These are phyloP conservation scores for Resseliella maxima DNA, from an alignment of 2,888 invertebrate species.

Conservation along the genomic window DNA sequence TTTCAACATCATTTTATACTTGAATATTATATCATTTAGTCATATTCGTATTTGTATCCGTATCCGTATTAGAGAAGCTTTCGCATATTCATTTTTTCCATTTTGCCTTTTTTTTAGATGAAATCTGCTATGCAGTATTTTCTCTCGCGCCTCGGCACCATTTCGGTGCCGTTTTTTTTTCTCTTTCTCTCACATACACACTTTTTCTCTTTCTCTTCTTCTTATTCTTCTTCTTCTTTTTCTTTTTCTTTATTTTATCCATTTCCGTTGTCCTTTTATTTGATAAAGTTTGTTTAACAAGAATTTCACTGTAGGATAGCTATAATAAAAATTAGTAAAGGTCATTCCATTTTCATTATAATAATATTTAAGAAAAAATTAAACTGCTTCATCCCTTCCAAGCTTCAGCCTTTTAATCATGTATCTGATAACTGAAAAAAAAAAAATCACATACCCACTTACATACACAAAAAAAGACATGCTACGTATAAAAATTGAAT, in stretches of 20 bases:
- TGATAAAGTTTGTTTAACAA: background rate
- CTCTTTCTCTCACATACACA: too few relatives aligned
- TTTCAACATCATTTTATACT: background rate
- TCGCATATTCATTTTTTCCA: constrained; percentile 21
- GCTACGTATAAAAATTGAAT: too few relatives aligned
- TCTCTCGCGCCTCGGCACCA: constrained; percentile 41
- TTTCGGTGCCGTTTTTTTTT: constrained; percentile 43
- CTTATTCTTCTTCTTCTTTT: background rate
- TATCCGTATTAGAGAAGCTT: constrained; percentile 17
- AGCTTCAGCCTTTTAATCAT: background rate
- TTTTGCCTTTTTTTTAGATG: constrained; percentile 37
- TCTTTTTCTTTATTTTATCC: background rate
- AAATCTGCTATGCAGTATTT: constrained; percentile 54
- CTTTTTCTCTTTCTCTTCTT: background rate
- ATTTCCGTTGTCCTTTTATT: background rate
- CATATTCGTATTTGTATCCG: background rate
- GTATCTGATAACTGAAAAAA: background rate
- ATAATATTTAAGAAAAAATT: background rate
- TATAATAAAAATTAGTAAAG: background rate
- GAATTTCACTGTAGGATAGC: background rate
- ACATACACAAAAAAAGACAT: too few relatives aligned
- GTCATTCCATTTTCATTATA: too few relatives aligned
- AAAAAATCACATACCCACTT: too few relatives aligned
- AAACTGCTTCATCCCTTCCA: background rate
- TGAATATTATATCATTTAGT: background rate